Evolutionary conservation across 2,797 vertebrate genomes (phyloP).

Genomic region (Chromobotia macracanthus): DNA sequence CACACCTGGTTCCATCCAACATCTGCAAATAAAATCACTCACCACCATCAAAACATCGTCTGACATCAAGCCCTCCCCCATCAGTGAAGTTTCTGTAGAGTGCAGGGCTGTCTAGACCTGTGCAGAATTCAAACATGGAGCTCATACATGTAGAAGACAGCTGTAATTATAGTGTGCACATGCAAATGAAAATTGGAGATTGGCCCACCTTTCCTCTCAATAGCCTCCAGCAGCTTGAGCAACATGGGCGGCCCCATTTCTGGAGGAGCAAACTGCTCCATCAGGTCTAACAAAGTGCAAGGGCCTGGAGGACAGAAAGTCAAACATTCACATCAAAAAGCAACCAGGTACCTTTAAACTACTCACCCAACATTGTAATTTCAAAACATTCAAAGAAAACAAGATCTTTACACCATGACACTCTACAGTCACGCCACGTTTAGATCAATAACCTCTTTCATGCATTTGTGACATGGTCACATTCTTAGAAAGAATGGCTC

Average conservation of each 20-base stretch:
- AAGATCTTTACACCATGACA: conserved; percentile 18
- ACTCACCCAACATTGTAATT: not conserved
- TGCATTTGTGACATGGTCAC: conserved; percentile 11
- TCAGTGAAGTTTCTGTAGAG: conserved; percentile 90
- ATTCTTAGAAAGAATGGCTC: conserved; percentile 25
- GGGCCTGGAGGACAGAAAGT: conserved; percentile 67
- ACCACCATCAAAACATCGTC: conserved; percentile 92
- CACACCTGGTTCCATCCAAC: not conserved
- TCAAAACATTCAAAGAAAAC: conserved; percentile 20
- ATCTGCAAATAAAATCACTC: conserved; percentile 56
- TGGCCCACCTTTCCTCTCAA: conserved; percentile 91
- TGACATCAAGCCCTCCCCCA: conserved; percentile 83
- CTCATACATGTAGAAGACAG: not conserved
- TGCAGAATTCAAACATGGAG: conserved; percentile 5
- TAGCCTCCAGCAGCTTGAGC: conserved; percentile 85
- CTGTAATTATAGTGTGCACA: not conserved
- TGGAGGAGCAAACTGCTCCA: conserved; percentile 90
- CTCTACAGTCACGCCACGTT: not conserved
- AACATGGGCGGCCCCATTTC: conserved; percentile 87
- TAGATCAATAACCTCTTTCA: conserved; percentile 15
- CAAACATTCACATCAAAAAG: conserved; percentile 41
- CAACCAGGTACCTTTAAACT: conserved; percentile 1
- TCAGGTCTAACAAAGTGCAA: conserved; percentile 84
- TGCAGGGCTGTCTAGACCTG: conserved; percentile 90
- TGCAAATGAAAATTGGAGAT: not conserved